Conservation (phyloP, 2,888 invertebrate species). For the Nephrotoma flavescens region DNA sequence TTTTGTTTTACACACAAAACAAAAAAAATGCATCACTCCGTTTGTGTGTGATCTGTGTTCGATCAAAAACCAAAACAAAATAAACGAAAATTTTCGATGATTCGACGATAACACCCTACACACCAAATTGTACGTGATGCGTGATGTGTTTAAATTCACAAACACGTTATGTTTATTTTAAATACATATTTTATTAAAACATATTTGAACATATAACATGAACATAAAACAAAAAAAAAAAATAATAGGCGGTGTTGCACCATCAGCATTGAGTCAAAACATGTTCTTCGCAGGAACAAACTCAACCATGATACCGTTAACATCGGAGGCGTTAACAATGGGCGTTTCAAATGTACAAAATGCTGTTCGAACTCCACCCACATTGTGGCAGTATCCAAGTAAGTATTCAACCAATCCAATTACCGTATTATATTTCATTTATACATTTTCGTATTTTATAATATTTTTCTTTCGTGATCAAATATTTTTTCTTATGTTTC, state of each 20-base stretch:
- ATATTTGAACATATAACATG: not conserved
- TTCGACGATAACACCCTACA: not conserved
- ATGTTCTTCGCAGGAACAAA: conserved; percentile 18
- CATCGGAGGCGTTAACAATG: conserved; percentile 15
- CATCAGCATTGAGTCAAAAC: conserved; percentile 17
- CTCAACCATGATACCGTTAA: conserved; percentile 16
- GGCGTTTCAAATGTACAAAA: conserved; percentile 15
- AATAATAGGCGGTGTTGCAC: conserved; percentile 5
- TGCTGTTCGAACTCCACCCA: conserved; percentile 44
- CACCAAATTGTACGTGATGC: not conserved
- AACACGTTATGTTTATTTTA: conserved; percentile 2
- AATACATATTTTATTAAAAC: not conserved
- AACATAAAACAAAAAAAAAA: conserved; percentile 5
- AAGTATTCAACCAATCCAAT: conserved; percentile 29
- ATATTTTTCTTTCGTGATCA: not conserved
- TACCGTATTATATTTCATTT: not conserved
- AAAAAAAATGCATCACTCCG: not conserved
- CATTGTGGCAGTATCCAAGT: conserved; percentile 72
- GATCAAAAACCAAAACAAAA: not conserved
- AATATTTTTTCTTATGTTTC: not conserved
- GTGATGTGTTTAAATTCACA: not conserved
- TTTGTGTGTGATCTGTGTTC: not conserved
- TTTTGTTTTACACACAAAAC: not conserved
- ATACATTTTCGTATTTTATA: not conserved
- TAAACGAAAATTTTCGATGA: not conserved